Evolutionary conservation across 1,140 invertebrate genomes (phyloP).

Genomic region (Colletes gigas): DNA sequence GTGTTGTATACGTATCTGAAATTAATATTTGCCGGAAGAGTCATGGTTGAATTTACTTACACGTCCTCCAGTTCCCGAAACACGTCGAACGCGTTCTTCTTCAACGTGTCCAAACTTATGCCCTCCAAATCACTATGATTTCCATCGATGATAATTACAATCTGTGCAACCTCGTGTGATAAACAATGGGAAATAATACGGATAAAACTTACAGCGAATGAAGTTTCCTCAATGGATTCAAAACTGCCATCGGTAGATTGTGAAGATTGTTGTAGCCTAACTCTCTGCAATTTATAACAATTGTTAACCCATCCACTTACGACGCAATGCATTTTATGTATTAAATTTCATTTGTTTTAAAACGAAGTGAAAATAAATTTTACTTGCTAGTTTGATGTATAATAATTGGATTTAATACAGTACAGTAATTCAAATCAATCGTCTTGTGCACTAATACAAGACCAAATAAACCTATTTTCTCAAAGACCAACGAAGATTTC

Average conservation of each 20-base stretch:
- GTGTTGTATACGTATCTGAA: too few species aligned
- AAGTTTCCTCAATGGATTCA: slow-evolving; percentile 65
- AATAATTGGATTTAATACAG: too few species aligned
- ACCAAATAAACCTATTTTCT: too few species aligned
- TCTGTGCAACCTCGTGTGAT: neutral
- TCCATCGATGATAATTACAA: neutral
- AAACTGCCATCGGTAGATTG: slow-evolving; percentile 30
- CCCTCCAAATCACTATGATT: slow-evolving; percentile 79
- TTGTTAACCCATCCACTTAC: neutral
- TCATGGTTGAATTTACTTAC: slow-evolving; percentile 65
- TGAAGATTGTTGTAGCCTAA: slow-evolving; percentile 26
- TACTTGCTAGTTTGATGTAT: too few species aligned
- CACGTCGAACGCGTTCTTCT: slow-evolving; percentile 81
- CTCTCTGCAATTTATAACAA: neutral
- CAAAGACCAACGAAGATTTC: too few species aligned
- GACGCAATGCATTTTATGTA: too few species aligned
- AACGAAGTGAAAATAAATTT: too few species aligned
- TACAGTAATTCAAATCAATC: too few species aligned
- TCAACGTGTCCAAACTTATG: slow-evolving; percentile 82
- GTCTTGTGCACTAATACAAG: too few species aligned
- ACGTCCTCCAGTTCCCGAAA: slow-evolving; percentile 82
- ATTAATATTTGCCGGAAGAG: neutral
- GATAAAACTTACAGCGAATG: slow-evolving; percentile 72
- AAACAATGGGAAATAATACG: neutral
- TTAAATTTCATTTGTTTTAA: too few species aligned